These are phyloP conservation scores for Pocillopora damicornis DNA, from an alignment of 64 coral and sea anemone genomes.

Conservation along the genomic window DNA sequence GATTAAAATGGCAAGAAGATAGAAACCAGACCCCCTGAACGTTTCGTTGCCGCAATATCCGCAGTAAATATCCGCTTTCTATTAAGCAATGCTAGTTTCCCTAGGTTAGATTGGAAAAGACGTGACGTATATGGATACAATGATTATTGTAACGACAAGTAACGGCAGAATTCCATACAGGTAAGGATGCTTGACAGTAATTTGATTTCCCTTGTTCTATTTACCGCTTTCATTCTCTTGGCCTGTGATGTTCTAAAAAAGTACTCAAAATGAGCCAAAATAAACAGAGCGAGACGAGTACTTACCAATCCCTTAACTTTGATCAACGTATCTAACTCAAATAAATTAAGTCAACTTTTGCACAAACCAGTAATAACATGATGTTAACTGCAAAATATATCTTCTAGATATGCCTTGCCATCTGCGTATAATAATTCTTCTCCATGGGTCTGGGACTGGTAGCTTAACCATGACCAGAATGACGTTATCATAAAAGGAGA, in stretches of 20 bases:
- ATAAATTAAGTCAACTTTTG: background rate
- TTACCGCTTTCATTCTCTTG: too few relatives aligned
- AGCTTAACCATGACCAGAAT: background rate
- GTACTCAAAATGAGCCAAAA: too few relatives aligned
- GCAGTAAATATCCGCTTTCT: too few relatives aligned
- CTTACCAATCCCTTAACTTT: too few relatives aligned
- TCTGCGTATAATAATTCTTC: slow-evolving; percentile 28
- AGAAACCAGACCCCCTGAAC: too few relatives aligned
- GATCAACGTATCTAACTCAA: background rate
- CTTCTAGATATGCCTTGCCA: slow-evolving; percentile 14
- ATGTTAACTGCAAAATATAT: background rate
- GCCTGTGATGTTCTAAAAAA: too few relatives aligned
- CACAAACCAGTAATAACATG: background rate
- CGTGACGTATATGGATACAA: background rate
- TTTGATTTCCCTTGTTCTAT: too few relatives aligned
- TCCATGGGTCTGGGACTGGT: slow-evolving; percentile 39
- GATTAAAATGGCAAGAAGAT: too few relatives aligned
- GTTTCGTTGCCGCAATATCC: too few relatives aligned
- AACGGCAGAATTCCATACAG: background rate
- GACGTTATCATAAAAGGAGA: slow-evolving; percentile 11
- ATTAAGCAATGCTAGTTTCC: background rate
- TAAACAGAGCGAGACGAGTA: too few relatives aligned
- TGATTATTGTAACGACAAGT: background rate
- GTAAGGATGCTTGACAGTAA: background rate
- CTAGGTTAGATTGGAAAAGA: background rate